Evolutionary conservation across 2,888 invertebrate genomes (phyloP), one percentile per base, ranked within the genome.

Genomic region (Pristionchus arcanus): DNA sequence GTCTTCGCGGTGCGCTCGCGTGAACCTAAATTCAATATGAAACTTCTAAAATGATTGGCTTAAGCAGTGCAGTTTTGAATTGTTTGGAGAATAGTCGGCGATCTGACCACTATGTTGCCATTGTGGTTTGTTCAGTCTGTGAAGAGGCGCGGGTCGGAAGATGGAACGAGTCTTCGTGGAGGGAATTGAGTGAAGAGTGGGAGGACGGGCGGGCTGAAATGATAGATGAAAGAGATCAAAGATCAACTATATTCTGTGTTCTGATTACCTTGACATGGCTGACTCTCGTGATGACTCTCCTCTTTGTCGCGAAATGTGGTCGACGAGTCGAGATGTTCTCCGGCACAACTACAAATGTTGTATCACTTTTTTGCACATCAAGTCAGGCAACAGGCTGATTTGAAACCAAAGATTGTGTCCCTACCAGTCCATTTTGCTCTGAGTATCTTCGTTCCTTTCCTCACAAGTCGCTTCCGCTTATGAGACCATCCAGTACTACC

Each of bases 401-500:
- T n/a, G n/a, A 21, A 55, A 21, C 55, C 19, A 21, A 21, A 55
- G 19, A 28, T 53, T 13, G 83, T 34, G 0, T 2, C 11, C 68
- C 28, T 49, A 87, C 87, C 87, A 21, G 42, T 87, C 37, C 42
- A 42, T 37, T 87, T 19, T 7, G 87, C 68, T 25, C 87, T 31
- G 25, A 49, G 37, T 13, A 68, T 53, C 42, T 87, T 87, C 28
- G 49, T n/a, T 37, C 87, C 87, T n/a, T 87, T 87, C 66, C 37
- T 42, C n/a, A 87, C 53, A 16, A 87, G 49, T 87, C 87, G 21
- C 49, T 87, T 87, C 68, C 87, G 5, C 15, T 66, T 87, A 3
- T 42, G 42, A 31, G 87, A 59, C 87, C 87, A 87, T n/a, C 87
- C 87, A 42, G 87, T 87, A 25, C 68, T 59, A 49, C 87, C 87